A percentile compares a stretch with the other conserved stretches of the same genome.
Evolutionary conservation across 2,113 vertebrate species (phyloP).

Genomic region (Pitta sordida): DNA sequence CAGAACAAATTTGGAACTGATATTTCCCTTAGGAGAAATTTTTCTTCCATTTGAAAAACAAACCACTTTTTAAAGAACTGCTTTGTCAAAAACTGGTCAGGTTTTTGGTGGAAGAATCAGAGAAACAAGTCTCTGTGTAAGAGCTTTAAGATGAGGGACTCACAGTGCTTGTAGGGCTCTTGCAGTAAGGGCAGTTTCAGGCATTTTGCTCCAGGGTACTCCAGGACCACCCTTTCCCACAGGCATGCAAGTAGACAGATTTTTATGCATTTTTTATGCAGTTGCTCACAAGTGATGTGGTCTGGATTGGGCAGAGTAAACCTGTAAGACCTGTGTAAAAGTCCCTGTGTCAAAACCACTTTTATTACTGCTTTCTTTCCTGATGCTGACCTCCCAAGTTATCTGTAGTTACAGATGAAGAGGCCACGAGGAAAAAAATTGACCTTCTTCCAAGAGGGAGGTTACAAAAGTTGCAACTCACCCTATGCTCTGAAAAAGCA

Average conservation of each 20-base stretch:
- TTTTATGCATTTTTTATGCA: background rate
- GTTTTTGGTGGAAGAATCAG: background rate
- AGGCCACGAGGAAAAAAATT: background rate
- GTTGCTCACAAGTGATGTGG: fast-evolving
- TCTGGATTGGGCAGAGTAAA: background rate
- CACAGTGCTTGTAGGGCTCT: background rate
- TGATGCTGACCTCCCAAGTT: background rate
- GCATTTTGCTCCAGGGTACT: background rate
- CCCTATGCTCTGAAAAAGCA: background rate
- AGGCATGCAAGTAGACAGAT: fast-evolving
- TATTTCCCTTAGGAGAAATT: background rate
- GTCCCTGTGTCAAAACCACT: background rate
- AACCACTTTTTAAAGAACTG: background rate
- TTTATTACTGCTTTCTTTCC: background rate
- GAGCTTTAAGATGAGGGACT: background rate
- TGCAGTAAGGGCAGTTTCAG: background rate
- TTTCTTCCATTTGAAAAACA: background rate
- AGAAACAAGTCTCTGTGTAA: background rate
- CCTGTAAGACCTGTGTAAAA: no score
- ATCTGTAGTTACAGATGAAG: background rate
- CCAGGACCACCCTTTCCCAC: background rate
- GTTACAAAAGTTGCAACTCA: background rate
- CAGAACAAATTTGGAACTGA: background rate
- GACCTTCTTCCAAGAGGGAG: background rate
- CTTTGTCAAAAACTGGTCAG: background rate